Evolutionary conservation across 2,888 invertebrate species (phyloP), one percentile per base, ranked within the genome.

Genomic region (Andrena bucephala): DNA sequence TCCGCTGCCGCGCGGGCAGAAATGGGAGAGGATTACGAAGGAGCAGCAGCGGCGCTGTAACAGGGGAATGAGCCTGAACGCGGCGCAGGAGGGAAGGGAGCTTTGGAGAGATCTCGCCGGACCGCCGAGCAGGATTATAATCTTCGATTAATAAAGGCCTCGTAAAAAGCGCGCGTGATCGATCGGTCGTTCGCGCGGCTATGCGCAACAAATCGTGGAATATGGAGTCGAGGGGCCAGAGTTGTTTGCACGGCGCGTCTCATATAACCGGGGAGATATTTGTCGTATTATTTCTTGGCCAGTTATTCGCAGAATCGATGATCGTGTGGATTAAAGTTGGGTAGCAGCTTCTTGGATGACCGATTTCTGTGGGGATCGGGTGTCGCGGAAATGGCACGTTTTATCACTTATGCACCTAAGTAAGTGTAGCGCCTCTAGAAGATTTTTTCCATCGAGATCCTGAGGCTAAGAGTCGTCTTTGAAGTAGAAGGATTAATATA

Each of bases 71-170:
- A 24, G 36, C 62, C 54, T 20, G 20, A 33, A 72, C 42, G 57
- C 42, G 4, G 20, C 42, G 33, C 31, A 60, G 27, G 0, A 48
- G 24, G n/a, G 59, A 42, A 20, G 16, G 66, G 27, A 60, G 70
- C 82, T 78, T 77, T 31, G 75, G 67, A 67, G 81, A 82, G 83
- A 73, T 84, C 81, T 81, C 72, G 67, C 78, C 36, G 69, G 77
- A 70, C 65, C 79, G 72, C 78, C 82, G 68, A 36, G 62, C 71
- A 60, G 87, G 80, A 90, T 86, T 87, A 87, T 87, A 84, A 87
- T 87, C 80, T 78, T 76, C 77, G 81, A 87, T 90, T 89, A 89
- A 90, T 88, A 86, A 80, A 80, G 77, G 67, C 74, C 77, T 62
- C 54, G 69, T 74, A 87, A 87, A 80, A 63, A 57, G 54, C 42